Evolutionary conservation across 2,113 vertebrate genomes (phyloP).

Genomic region (Carlito syrichta): DNA sequence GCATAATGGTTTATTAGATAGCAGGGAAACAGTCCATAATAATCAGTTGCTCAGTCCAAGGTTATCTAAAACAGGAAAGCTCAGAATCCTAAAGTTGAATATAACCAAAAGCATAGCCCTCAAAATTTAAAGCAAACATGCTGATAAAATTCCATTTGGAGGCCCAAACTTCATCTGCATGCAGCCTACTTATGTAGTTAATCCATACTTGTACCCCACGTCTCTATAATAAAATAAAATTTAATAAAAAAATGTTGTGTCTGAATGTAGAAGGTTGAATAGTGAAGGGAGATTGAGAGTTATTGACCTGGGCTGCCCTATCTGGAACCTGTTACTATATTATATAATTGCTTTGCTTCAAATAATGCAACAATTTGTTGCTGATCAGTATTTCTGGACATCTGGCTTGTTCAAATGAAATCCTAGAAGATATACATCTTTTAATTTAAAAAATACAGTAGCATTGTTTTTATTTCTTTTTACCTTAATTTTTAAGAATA

Average conservation of each 20-base stretch:
- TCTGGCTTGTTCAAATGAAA: not conserved
- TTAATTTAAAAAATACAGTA: not conserved
- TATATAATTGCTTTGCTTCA: not conserved
- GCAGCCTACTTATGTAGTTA: too few species aligned
- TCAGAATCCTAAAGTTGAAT: too few species aligned
- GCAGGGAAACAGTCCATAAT: too few species aligned
- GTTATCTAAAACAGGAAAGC: too few species aligned
- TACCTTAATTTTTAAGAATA: not conserved
- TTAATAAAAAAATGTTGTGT: slow-evolving; percentile 54
- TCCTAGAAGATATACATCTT: not conserved
- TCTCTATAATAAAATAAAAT: too few species aligned
- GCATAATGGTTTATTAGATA: too few species aligned
- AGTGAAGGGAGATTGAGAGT: slow-evolving; percentile 37
- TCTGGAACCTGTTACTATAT: not conserved
- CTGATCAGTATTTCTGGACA: not conserved
- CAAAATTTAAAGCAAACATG: too few species aligned
- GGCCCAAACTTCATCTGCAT: too few species aligned
- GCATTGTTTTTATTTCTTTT: not conserved
- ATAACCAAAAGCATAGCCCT: too few species aligned
- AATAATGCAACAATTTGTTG: not conserved
- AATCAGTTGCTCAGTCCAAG: too few species aligned
- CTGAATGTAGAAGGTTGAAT: slow-evolving; percentile 3
- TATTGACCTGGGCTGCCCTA: not conserved
- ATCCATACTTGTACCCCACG: too few species aligned
- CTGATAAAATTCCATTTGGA: too few species aligned